phyloP scores from a whole-genome alignment of 2,113 vertebrate species.

The Phainopepla nitens region DNA sequence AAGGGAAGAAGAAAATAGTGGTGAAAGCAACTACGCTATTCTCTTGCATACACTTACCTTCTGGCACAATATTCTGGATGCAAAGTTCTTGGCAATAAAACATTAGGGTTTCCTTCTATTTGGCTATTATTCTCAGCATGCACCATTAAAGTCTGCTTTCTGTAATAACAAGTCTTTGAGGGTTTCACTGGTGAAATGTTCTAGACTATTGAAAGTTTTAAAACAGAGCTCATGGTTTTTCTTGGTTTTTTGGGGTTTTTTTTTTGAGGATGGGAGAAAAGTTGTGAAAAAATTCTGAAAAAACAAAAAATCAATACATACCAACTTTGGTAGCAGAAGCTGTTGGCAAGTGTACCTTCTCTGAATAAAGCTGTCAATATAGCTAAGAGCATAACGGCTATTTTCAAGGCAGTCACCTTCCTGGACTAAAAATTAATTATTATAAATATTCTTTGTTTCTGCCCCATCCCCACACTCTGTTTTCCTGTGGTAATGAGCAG shows the following conservation, averaged over 20 bases:
- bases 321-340: conserved; percentile 27
- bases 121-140: background rate
- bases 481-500: background rate
- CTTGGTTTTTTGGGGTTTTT: conserved; percentile 41
- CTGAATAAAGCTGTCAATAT: conserved; percentile 61
- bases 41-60: background rate
- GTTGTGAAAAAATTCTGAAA: conserved; percentile 13
- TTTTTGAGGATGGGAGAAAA: background rate
- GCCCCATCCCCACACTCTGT: background rate
- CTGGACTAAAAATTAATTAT: conserved; percentile 23
- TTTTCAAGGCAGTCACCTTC: conserved; percentile 15
- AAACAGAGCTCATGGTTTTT: background rate
- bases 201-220: conserved; percentile 33
- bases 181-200: background rate
- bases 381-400: conserved; percentile 14
- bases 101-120: background rate
- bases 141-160: background rate
- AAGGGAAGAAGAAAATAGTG: background rate
- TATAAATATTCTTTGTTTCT: conserved; percentile 24
- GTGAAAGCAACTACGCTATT: background rate
- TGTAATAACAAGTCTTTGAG: background rate
- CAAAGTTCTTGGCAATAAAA: background rate
- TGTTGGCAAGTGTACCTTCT: conserved; percentile 6
- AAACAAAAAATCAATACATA: conserved; percentile 39
- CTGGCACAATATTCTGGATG: background rate